A percentile compares a stretch with the other conserved stretches of the same genome.
These are phyloP conservation scores for Triops longicaudatus DNA, from an alignment of 1,140 invertebrate species.

Conservation along the genomic window DNA sequence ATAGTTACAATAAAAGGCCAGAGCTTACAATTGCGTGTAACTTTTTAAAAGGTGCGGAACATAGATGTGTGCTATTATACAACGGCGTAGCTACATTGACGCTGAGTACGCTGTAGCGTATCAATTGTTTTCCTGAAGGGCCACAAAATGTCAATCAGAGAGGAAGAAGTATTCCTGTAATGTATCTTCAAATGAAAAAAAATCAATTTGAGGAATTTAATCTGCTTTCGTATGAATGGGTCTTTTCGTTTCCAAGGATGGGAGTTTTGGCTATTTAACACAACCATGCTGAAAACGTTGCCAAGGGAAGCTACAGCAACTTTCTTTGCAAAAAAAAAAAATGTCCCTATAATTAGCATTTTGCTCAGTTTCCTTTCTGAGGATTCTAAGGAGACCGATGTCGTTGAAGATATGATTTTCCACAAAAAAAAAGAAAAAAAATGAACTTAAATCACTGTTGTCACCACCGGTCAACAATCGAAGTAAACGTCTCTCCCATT, in stretches of 20 bases:
- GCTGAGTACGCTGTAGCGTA: not conserved
- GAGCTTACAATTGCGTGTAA: no score
- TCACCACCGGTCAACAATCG: not conserved
- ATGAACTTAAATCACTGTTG: not conserved
- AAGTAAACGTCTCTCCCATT: not conserved
- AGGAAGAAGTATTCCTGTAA: no score
- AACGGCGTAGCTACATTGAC: not conserved
- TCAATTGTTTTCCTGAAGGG: no score
- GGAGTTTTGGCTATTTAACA: not conserved
- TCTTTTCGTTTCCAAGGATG: no score
- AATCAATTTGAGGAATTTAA: no score
- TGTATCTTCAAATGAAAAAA: no score
- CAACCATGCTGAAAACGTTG: not conserved
- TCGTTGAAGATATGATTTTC: not conserved
- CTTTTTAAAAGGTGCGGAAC: no score
- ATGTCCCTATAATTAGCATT: not conserved
- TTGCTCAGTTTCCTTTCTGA: not conserved
- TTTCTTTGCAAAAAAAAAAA: not conserved
- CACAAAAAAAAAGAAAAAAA: not conserved
- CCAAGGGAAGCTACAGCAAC: not conserved
- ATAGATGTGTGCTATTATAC: no score
- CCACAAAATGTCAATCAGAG: no score
- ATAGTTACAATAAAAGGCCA: no score
- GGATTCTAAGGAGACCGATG: no score
- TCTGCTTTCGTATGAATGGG: no score